Percentiles rank a stretch among this genome's conserved stretches.
Conservation (phyloP, 2,113 vertebrate genomes). For the Antennarius striatus region DNA sequence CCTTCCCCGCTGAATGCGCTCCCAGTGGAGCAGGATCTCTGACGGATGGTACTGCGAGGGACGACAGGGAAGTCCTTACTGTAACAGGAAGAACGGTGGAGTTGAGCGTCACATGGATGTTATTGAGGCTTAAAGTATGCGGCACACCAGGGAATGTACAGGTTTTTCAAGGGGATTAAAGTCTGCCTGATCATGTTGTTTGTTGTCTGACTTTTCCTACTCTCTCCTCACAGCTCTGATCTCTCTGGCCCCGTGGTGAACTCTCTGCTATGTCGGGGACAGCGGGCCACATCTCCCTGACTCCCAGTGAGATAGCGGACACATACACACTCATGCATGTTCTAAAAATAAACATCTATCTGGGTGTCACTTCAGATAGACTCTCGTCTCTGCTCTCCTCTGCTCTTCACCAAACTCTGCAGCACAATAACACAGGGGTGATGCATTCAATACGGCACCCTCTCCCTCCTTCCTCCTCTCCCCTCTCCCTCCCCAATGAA, state of each 20-base stretch:
- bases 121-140: neutral
- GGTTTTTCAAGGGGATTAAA: too few relatives aligned
- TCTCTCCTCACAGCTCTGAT: slow-evolving; percentile 64
- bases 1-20: slow-evolving; percentile 87
- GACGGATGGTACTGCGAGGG: slow-evolving; percentile 89
- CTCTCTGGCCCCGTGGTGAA: slow-evolving; percentile 71
- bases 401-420: slow-evolving; percentile 36
- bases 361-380: slow-evolving; percentile 76
- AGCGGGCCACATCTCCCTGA: slow-evolving; percentile 67
- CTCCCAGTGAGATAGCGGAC: slow-evolving; percentile 56
- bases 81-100: slow-evolving; percentile 6
- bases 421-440: slow-evolving; percentile 41
- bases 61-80: slow-evolving; percentile 95
- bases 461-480: slow-evolving; percentile 1
- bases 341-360: slow-evolving; percentile 78
- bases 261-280: slow-evolving; percentile 70
- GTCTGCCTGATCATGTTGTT: slow-evolving; percentile 1
- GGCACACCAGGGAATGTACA: neutral
- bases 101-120: neutral
- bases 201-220: slow-evolving; percentile 7
- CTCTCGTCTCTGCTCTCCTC: slow-evolving; percentile 39
- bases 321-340: slow-evolving; percentile 18
- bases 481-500: slow-evolving; percentile 7
- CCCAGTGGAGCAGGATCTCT: slow-evolving; percentile 85
- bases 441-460: slow-evolving; percentile 15